Conservation (phyloP, 2,888 invertebrate species). For the Hipparchia sbordonii region DNA sequence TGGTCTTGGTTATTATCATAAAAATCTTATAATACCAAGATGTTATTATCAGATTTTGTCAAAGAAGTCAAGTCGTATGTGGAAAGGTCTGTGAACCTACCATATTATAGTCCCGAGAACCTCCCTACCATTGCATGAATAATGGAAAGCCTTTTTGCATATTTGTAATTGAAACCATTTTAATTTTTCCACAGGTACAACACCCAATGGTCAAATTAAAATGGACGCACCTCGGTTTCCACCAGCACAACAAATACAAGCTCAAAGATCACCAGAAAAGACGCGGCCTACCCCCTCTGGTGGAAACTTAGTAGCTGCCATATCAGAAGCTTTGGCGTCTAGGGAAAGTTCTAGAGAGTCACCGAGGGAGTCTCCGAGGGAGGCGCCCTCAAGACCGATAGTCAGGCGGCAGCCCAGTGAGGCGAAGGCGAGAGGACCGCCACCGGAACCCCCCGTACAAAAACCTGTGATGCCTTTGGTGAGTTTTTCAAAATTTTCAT, state of each 20-base stretch:
- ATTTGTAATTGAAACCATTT: no score
- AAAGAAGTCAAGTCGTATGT: no score
- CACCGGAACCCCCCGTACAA: constrained; percentile 90
- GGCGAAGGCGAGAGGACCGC: constrained; percentile 86
- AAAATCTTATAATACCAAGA: no score
- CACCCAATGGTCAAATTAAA: constrained; percentile 70
- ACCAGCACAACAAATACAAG: constrained; percentile 42
- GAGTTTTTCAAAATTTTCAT: constrained; percentile 49
- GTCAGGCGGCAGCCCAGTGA: constrained; percentile 72
- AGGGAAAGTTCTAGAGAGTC: constrained; percentile 66
- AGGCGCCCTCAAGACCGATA: constrained; percentile 55
- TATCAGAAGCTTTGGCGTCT: constrained; percentile 65
- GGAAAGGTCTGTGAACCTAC: no score
- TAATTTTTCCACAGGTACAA: constrained; percentile 52
- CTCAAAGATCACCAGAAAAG: constrained; percentile 64
- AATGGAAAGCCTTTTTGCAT: no score
- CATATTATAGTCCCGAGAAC: no score
- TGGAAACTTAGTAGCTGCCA: constrained; percentile 63
- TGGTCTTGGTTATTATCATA: no score
- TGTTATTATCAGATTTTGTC: no score
- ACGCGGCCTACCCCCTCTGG: constrained; percentile 52
- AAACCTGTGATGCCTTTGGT: constrained; percentile 86
- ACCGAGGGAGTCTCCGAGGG: constrained; percentile 52
- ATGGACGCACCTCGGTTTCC: constrained; percentile 66
- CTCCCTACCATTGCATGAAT: no score